Base-by-base conservation (phyloP, 2,888 invertebrate genomes). In the Conistra vaccinii region DNA sequence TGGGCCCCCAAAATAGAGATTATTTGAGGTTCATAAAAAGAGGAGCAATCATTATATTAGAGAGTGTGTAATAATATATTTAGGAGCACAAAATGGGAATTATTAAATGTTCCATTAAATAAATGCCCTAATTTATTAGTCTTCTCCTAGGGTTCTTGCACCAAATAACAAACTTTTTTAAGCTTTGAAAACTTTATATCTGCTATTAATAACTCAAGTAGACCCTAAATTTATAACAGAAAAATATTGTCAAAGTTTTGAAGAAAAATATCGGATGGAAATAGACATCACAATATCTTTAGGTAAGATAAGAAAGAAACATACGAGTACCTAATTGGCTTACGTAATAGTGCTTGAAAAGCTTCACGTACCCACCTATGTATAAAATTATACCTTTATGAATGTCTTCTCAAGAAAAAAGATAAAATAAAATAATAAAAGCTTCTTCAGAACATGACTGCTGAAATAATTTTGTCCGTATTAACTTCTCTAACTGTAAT, bases 361-460 rank as follows among this genome's bases (percentile, higher is more conserved):
- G 14, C 1, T 60, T 65, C 2, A n/a, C 26, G 17, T 23, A n/a
- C 5, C 17, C 35, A 23, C 1, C 17, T 3, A 57, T 2, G 3
- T 57, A 29, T 29, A 57, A 42, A 42, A 29, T 17, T 20, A 20
- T 35, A 61, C n/a, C 23, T 63, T 17, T 35, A n/a, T 35, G 17
- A 48, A n/a, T 48, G 17, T 32, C 12, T 68, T 68, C 29, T 14
- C 23, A 53, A n/a, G 17, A 67, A 53, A 68, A 45, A 60, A 23
- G 0, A 73, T 45, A 53, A 23, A 23, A 45, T 32, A 60, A 51
- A 57, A 55, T 0, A 35, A 69, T 70, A 39, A 53, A 45, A 48
- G 53, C 29, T 32, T 69, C 20, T 76, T 39, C 45, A 75, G 20
- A 51, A 69, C 42, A 23, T 69, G 42, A 63, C 69, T 69, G 48